Base-by-base conservation (phyloP, 2,113 vertebrate species). In the Amblyornis subalaris region DNA sequence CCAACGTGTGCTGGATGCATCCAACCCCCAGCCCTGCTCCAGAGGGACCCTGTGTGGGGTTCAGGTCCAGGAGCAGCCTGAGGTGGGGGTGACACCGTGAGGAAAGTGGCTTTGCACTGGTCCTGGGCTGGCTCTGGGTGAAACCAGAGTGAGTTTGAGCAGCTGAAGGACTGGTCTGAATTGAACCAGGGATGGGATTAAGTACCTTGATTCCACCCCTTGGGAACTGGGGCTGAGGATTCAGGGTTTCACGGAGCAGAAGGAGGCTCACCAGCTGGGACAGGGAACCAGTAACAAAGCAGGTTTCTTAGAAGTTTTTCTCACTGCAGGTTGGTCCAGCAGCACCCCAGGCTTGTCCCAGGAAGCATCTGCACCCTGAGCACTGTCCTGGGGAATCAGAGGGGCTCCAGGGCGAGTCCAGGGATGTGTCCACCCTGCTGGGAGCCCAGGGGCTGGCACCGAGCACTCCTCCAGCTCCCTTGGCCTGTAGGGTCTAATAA, bases 221-320 rank as follows among this genome's bases (percentile, higher is more conserved):
- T 7, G 19, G 48, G 62, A 42, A 42, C 0, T 48, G 33, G 22
- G n/a, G 9, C 16, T 1, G 1, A 82, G 44, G 22, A 23, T 7
- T 12, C 3, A 38, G 17, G 6, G 82, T 31, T 20, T 10, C 42
- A 31, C 5, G n/a, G 40, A 85, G 45, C 53, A 51, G 45, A 23
- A 74, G 25, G 4, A 80, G 13, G 3, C 16, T 72, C 24, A 38
- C 3, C n/a, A 65, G 28, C 14, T 54, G 29, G 16, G 10, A 40
- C 8, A 17, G 25, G 31, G 12, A 33, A 61, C 29, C 24, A 42
- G 2, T 8, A 2, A 53, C 54, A 72, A 88, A 22, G 1, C 15
- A 35, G 26, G 1, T 35, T 83, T 79, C 29, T 79, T 22, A 6
- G 16, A 50, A n/a, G 21, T 3, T 58, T 38, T 91, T 25, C 54